Conservation (phyloP, 2,113 vertebrate genomes). For the Malurus cyaneus region DNA sequence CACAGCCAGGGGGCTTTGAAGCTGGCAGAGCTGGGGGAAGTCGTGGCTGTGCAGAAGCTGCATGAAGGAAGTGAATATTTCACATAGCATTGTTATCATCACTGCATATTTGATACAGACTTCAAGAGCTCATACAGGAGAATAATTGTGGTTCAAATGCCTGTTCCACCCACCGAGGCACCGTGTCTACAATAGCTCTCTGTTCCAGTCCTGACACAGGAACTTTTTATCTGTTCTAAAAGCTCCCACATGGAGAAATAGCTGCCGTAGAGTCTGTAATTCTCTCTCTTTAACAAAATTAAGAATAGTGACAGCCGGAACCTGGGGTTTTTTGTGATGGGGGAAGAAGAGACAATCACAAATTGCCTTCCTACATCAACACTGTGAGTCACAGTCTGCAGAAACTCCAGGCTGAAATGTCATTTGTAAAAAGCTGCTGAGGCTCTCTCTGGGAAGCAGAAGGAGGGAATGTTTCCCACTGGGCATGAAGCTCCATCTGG, state of each 20-base stretch:
- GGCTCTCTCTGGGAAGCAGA: not conserved
- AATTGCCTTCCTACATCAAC: not conserved
- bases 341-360: not conserved
- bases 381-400: not conserved
- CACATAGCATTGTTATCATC: conserved; percentile 31
- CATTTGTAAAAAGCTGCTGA: not conserved
- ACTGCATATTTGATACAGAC: conserved; percentile 21
- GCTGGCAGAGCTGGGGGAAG: not conserved
- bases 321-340: not conserved
- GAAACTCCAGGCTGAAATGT: not conserved
- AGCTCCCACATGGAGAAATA: conserved; percentile 53
- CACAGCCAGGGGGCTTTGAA: not conserved
- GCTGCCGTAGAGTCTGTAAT: conserved; percentile 13
- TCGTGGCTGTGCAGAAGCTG: not conserved
- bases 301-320: not conserved
- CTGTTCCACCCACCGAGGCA: conserved; percentile 40
- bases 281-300: not conserved
- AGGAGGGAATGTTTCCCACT: not conserved
- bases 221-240: conserved; percentile 31
- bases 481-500: not conserved
- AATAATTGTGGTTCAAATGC: conserved; percentile 56
- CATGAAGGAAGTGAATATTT: conserved; percentile 31
- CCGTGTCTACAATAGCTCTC: not conserved
- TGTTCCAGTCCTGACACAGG: conserved; percentile 18
- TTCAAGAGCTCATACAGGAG: conserved; percentile 33